Conservation (phyloP, 2,888 invertebrate species). For the Andrena bicolor region DNA sequence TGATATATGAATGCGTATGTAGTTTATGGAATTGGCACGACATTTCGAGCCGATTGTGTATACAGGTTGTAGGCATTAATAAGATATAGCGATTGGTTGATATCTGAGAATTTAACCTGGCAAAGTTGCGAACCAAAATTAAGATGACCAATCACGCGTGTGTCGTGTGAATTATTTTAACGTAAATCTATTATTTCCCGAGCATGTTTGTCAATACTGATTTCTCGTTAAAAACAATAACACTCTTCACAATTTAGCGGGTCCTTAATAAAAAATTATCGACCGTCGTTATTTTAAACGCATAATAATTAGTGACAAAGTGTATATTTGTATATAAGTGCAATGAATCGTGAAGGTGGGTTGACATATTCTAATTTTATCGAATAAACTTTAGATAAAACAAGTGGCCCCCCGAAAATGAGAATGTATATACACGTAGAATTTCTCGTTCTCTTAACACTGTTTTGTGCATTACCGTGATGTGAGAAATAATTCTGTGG, state of each 20-base stretch:
- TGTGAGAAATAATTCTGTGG: neutral
- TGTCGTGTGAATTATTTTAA: constrained; percentile 29
- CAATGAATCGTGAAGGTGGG: constrained; percentile 68
- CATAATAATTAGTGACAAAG: constrained; percentile 28
- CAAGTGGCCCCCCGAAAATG: neutral
- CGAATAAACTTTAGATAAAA: neutral
- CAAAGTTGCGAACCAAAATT: constrained; percentile 27
- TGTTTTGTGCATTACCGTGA: neutral
- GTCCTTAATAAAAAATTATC: neutral
- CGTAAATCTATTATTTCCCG: constrained; percentile 40
- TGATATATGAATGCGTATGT: neutral
- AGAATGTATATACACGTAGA: neutral
- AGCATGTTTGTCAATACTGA: constrained; percentile 35
- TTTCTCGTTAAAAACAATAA: constrained; percentile 17
- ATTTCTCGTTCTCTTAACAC: neutral
- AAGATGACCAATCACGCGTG: constrained; percentile 34
- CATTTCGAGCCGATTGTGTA: too few species aligned
- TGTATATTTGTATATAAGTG: constrained; percentile 46
- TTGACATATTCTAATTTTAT: constrained; percentile 1
- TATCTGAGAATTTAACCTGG: constrained; percentile 45
- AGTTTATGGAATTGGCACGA: too few species aligned
- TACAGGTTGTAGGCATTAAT: constrained; percentile 17
- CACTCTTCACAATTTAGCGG: constrained; percentile 40
- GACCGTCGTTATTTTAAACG: neutral
- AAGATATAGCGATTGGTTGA: constrained; percentile 36